These are phyloP conservation scores for Hemicentrotus pulcherrimus DNA, from an alignment of 35 echinoderm and acorn worm species.

Conservation along the genomic window DNA sequence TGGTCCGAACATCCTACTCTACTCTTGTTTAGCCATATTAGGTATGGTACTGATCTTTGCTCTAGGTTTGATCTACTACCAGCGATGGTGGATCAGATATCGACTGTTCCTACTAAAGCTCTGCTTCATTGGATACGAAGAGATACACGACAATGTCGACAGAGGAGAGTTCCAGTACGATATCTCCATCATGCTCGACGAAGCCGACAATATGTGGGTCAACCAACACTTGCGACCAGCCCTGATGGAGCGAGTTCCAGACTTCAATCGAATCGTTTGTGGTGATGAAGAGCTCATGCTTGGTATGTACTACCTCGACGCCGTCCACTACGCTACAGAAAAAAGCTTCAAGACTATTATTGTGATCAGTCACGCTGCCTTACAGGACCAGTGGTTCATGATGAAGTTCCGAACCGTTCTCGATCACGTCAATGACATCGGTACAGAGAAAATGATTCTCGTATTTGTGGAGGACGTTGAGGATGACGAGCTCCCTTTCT, in stretches of 20 bases:
- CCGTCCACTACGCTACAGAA: background rate
- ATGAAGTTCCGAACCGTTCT: conserved; percentile 12
- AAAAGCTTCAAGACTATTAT: background rate
- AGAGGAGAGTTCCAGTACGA: background rate
- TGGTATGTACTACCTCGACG: conserved; percentile 29
- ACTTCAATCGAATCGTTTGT: background rate
- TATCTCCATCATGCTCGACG: background rate
- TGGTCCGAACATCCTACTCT: background rate
- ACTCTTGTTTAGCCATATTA: background rate
- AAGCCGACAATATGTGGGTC: background rate
- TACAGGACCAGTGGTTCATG: background rate
- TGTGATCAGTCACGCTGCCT: background rate
- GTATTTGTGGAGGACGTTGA: background rate
- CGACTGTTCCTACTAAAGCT: conserved; percentile 4
- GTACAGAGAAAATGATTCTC: background rate
- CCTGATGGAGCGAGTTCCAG: background rate
- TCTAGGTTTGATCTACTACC: conserved; percentile 4
- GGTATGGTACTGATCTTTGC: background rate
- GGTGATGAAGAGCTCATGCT: conserved; percentile 28
- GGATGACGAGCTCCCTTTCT: background rate
- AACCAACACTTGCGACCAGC: background rate
- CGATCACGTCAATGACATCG: background rate
- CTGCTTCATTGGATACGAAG: conserved; percentile 13
- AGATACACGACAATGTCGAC: background rate
- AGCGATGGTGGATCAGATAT: background rate